Evolutionary conservation across 2,797 vertebrate genomes (phyloP).

Genomic region (Peromyscus aztecus): DNA sequence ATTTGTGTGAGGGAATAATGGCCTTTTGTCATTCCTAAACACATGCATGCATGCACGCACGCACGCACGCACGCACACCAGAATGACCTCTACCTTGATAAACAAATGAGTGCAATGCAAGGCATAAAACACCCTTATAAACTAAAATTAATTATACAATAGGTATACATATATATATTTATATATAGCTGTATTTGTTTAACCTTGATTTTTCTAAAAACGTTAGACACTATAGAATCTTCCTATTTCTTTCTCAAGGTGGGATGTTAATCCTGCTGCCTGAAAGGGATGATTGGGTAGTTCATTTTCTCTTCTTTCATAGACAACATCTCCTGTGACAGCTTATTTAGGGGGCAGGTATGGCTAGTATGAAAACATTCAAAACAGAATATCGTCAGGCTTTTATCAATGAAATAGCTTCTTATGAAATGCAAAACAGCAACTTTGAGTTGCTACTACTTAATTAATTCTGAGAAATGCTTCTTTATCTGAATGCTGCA

Average conservation of each 20-base stretch:
- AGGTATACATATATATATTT: background rate
- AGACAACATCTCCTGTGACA: background rate
- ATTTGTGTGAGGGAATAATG: background rate
- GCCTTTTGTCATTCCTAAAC: background rate
- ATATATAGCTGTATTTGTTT: background rate
- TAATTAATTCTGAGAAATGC: slow-evolving; percentile 31
- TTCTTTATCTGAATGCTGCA: background rate
- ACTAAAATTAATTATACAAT: background rate
- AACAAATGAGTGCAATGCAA: background rate
- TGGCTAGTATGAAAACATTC: background rate
- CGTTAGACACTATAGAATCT: background rate
- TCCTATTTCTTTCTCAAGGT: slow-evolving; percentile 17
- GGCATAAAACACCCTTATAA: background rate
- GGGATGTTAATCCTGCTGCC: background rate
- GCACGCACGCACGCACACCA: background rate
- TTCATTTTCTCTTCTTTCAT: background rate
- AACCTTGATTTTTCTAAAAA: slow-evolving; percentile 31
- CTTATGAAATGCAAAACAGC: background rate
- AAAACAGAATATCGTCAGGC: background rate
- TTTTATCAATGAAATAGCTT: slow-evolving; percentile 34
- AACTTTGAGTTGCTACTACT: slow-evolving; percentile 12
- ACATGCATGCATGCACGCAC: background rate
- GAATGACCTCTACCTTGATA: background rate
- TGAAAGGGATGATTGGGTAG: background rate
- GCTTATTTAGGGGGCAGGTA: background rate